A percentile compares a stretch with the other conserved stretches of the same genome.
phyloP scores from a whole-genome alignment of 2,113 vertebrate species.

The Acrocephalus kingi region DNA sequence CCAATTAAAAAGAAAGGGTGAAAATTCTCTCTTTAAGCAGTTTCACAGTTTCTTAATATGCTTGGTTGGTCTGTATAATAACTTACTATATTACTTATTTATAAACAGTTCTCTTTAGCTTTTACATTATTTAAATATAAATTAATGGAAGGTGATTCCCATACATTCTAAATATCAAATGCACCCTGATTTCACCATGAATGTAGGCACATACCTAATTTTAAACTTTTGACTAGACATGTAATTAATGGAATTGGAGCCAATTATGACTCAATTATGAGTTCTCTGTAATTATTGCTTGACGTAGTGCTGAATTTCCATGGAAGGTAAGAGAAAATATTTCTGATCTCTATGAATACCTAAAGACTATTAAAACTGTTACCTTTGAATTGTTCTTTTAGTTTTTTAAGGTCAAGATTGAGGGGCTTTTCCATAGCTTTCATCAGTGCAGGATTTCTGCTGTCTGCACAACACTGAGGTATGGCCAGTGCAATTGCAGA shows the following conservation, averaged over 20 bases:
- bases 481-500: not conserved
- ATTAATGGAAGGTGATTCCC: not conserved
- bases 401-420: not conserved
- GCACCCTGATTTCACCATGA: not conserved
- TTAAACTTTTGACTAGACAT: not conserved
- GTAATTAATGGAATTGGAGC: not conserved
- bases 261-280: not conserved
- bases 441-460: not conserved
- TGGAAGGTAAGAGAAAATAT: not conserved
- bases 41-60: not conserved
- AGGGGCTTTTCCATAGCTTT: not conserved
- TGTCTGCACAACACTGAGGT: not conserved
- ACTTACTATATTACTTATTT: not conserved
- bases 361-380: not conserved
- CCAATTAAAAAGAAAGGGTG: not conserved
- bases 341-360: not conserved
- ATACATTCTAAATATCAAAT: not conserved
- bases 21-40: not conserved
- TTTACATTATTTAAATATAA: conserved; percentile 12
- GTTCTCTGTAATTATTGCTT: not conserved
- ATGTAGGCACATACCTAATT: not conserved
- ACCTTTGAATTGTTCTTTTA: not conserved
- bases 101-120: not conserved
- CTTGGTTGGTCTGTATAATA: not conserved
- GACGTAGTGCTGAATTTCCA: not conserved